Percentiles rank a stretch among this genome's conserved stretches.
Evolutionary conservation across 2,797 vertebrate genomes (phyloP).

Genomic region (Hyperoplus immaculatus): DNA sequence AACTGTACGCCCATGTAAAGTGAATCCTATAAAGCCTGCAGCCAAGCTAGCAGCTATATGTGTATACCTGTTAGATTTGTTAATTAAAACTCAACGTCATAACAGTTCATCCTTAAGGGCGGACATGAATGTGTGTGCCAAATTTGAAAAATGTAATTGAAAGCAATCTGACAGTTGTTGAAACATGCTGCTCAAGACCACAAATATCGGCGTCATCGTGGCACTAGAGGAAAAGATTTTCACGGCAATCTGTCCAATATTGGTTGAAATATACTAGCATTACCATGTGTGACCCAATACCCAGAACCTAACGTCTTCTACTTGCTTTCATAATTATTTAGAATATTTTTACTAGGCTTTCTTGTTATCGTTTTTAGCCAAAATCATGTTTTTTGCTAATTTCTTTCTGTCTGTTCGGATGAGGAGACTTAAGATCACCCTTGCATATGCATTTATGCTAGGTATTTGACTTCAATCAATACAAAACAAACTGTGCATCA

Average conservation of each 20-base stretch:
- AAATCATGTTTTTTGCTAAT: not conserved
- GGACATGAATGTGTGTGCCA: not conserved
- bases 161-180: not conserved
- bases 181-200: not conserved
- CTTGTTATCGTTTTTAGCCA: no score
- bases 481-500: not conserved
- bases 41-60: not conserved
- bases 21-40: not conserved
- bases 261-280: not conserved
- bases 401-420: not conserved
- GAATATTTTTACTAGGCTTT: not conserved
- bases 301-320: not conserved
- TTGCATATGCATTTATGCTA: not conserved
- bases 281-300: not conserved
- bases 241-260: not conserved
- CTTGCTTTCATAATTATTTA: not conserved
- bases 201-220: not conserved
- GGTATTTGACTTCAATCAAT: not conserved
- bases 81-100: not conserved
- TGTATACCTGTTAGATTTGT: not conserved
- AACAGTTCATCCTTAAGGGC: not conserved
- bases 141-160: not conserved
- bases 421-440: not conserved
- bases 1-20: not conserved
- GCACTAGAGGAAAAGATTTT: not conserved